Conservation (phyloP, 2,888 invertebrate genomes). For the Gryllus longicercus region DNA sequence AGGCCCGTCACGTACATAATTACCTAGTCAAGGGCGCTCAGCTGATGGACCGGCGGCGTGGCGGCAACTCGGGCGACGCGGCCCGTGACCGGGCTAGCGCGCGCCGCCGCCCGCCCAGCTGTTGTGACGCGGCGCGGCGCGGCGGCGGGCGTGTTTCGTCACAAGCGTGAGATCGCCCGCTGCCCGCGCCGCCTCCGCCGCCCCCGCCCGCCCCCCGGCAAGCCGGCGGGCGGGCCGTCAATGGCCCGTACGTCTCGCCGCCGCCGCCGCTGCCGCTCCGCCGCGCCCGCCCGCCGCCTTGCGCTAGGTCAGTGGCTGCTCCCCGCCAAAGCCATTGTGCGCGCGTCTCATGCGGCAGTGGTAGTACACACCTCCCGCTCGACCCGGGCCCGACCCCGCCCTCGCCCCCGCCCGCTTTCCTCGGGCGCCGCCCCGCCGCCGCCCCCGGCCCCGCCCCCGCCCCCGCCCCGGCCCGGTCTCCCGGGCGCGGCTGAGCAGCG, state of each 20-base stretch:
- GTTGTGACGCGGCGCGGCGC: too few species aligned
- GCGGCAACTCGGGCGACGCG: neutral
- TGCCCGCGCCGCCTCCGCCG: too few species aligned
- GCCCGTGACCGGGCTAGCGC: too few species aligned
- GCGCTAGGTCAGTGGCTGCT: conserved; percentile 21
- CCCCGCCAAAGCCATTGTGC: neutral
- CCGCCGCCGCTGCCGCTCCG: neutral
- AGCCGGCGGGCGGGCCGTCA: neutral
- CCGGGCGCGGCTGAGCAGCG: neutral
- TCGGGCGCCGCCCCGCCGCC: neutral
- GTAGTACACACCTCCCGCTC: neutral
- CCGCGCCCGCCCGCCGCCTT: neutral
- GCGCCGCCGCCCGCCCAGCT: too few species aligned
- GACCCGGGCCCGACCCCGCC: neutral
- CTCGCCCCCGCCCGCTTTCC: neutral
- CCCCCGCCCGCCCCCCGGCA: too few species aligned
- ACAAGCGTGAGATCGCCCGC: too few species aligned
- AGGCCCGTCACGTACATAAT: conserved; percentile 17
- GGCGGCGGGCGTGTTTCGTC: too few species aligned
- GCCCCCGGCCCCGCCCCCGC: neutral
- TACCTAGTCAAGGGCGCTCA: conserved; percentile 6
- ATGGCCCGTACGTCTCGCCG: conserved; percentile 5
- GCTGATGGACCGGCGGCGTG: neutral
- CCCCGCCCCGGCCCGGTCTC: neutral
- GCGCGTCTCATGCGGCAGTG: neutral